Evolutionary conservation across 1,140 invertebrate species (phyloP).

Genomic region (Macrosteles quadrilineatus): DNA sequence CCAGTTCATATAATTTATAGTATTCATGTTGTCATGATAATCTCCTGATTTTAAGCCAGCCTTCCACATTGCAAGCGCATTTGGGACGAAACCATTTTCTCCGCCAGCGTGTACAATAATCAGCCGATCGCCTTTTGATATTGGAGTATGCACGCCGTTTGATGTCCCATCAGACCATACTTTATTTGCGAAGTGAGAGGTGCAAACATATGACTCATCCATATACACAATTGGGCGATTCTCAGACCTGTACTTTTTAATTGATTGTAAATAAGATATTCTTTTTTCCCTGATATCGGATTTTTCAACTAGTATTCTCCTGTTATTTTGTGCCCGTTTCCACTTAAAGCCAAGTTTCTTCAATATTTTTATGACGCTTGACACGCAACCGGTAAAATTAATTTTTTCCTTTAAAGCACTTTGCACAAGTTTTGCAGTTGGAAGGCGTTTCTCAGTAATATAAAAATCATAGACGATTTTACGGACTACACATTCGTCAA

Average conservation of each 20-base stretch:
- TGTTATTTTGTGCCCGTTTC: conserved; percentile 23
- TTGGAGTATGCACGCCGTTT: not conserved
- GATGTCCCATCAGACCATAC: conserved; percentile 25
- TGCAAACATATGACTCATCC: conserved; percentile 22
- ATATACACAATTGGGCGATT: conserved; percentile 26
- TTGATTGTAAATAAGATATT: conserved; percentile 19
- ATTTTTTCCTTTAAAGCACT: conserved; percentile 20
- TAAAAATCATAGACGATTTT: conserved; percentile 18
- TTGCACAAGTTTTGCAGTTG: not conserved
- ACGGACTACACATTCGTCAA: conserved; percentile 12
- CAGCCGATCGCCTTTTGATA: conserved; percentile 18
- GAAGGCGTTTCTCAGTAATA: conserved; percentile 18
- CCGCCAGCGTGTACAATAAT: too few species aligned
- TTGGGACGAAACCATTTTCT: too few species aligned
- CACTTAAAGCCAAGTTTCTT: conserved; percentile 23
- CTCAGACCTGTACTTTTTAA: conserved; percentile 18
- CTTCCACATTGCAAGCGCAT: too few species aligned
- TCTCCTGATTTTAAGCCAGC: too few species aligned
- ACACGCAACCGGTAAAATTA: too few species aligned
- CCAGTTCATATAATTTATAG: conserved; percentile 30
- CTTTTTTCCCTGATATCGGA: too few species aligned
- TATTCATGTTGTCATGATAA: too few species aligned
- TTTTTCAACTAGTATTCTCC: too few species aligned
- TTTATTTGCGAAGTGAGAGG: conserved; percentile 12
- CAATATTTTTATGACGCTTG: too few species aligned